Evolutionary conservation across 2,888 invertebrate species (phyloP), one percentile per base, ranked within the genome.

Genomic region (Ophion ellenae): DNA sequence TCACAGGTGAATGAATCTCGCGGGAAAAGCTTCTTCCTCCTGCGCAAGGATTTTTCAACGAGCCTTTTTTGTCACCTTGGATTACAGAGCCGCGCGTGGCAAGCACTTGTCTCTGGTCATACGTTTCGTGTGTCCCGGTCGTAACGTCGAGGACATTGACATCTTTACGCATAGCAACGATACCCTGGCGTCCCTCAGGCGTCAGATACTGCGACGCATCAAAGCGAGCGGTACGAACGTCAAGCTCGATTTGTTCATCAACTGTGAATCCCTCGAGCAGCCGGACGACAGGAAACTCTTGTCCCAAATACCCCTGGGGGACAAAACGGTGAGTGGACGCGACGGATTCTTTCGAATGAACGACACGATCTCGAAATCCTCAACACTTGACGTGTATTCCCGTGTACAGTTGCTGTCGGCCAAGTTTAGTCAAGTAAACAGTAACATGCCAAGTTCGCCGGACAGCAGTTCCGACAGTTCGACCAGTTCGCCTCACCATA

Each of bases 401-500:
- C 63, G 20, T 63, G 11, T 17, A 45, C 91, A 97, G 96, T 93
- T 96, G 84, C 95, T 98, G 87, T 97, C 97, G 64, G 97, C 97
- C 2, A 98, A 98, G 94, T 94, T 97, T 75, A 96, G 96, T 86
- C 97, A 97, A 91, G 95, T 96, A 61, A 96, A 96, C 91, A 95
- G 96, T 20, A 96, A 96, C 83, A 95, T 96, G 93, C 96, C 96
- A 32, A 97, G 97, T 90, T 97, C 97, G 83, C 98, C 98, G 79
- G 99, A 99, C 93, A 98, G 98, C 81, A 98, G 98, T 91, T 98
- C 98, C 82, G 99, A 99, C 94, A 98, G 98, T 89, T 98, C 98
- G 81, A 97, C 98, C 2, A 98, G 98, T 2, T 98, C 98, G 0
- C 98, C 98, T 2, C 98, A 98, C 88, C 96, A 97, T 92, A 97